Base-by-base conservation (phyloP, 2,797 vertebrate species). In the Myoxocephalus aenaeus region DNA sequence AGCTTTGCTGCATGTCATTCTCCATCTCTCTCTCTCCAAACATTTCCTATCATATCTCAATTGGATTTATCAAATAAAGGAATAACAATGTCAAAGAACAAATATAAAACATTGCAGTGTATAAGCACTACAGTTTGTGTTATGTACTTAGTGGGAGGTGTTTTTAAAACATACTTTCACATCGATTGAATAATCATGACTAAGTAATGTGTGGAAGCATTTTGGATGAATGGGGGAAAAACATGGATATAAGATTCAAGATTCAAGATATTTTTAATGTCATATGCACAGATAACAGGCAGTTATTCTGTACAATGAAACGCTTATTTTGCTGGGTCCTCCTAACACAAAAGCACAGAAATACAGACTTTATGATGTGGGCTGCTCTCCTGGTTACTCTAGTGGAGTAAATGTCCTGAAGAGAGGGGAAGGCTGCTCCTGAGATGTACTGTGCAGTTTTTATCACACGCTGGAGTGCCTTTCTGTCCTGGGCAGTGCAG, bases 11-110 rank as follows among this genome's bases (percentile, higher is more conserved):
- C 1, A 0, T 36, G 7, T 58, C 22, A 29, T 40, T 38, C 8
- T 2, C 5, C 18, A 29, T 32, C 5, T 71, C 34, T 38, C 6
- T 70, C 20, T n/a, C 9, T n/a, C 9, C 14, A n/a, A 13, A 62
- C 2, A 58, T 62, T 63, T 63, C 2, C 2, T 18, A 1, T 32
- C 18, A 56, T 32, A 40, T 50, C 20, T 2, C 29, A 29, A 13
- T 17, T 68, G 22, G 15, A 48, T 70, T 27, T 50, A 57, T 64
- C 15, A 57, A 68, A 64, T n/a, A n/a, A 64, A 58, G 36, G 7
- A 11, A 57, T 57, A 18, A 25, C 32, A 46, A 46, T 25, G 6
- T 1, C 6, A 9, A 34, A 38, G 29, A 40, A 13, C n/a, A 20
- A 15, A 42, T 42, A 14, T 42, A 15, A 42, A 42, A 42, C 4